Evolutionary conservation across 1,140 invertebrate species (phyloP).

Genomic region (Psilanteris sp.): DNA sequence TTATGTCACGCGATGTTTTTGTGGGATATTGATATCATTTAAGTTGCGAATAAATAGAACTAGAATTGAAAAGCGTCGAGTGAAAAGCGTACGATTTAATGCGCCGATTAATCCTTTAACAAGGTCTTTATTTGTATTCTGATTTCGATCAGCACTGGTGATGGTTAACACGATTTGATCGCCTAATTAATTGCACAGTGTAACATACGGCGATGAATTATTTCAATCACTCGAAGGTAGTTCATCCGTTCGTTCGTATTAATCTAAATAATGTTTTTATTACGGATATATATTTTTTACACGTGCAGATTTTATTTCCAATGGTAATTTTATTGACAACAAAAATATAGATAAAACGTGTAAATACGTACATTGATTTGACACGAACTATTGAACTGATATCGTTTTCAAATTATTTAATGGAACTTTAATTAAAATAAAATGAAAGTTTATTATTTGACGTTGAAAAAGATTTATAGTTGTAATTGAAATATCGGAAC

Average conservation of each 20-base stretch:
- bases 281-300: too few relatives aligned
- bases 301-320: too few relatives aligned
- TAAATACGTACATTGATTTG: too few relatives aligned
- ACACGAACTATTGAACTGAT: too few relatives aligned
- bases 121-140: slow-evolving; percentile 36
- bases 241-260: slow-evolving; percentile 12
- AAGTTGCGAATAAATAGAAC: slow-evolving; percentile 42
- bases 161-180: slow-evolving; percentile 35
- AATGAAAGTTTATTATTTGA: too few relatives aligned
- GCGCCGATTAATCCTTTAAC: slow-evolving; percentile 51
- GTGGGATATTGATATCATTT: slow-evolving; percentile 50
- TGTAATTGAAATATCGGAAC: too few relatives aligned
- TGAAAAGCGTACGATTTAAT: slow-evolving; percentile 50
- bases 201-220: slow-evolving; percentile 9
- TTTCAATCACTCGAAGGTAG: not conserved
- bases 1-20: slow-evolving; percentile 40
- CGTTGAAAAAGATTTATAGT: too few relatives aligned
- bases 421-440: too few relatives aligned
- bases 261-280: too few relatives aligned
- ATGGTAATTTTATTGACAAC: too few relatives aligned
- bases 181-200: slow-evolving; percentile 33
- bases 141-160: slow-evolving; percentile 6
- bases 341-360: too few relatives aligned
- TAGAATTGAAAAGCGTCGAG: slow-evolving; percentile 48
- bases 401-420: too few relatives aligned